Base-by-base conservation (phyloP, 2,888 invertebrate genomes). In the Platypus cylindrus region DNA sequence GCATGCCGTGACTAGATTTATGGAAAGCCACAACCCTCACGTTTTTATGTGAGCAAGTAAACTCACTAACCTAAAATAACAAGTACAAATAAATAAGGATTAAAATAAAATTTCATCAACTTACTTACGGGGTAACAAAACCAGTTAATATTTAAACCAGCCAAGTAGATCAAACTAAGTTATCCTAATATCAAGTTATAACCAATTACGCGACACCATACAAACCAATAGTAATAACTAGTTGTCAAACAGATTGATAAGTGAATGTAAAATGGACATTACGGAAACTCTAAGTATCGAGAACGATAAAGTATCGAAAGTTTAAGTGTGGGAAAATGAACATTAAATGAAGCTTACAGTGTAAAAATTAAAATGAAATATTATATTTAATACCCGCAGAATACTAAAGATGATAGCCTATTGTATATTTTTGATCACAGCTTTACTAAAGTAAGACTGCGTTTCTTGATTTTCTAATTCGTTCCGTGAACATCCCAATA, bases 251-350 rank as follows among this genome's bases (percentile, higher is more conserved):
- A 25, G 71, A 73, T 47, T 98, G 98, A 98, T 77, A 75, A 58
- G 97, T 95, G 7, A 75, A 73, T 45, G 71, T 81, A 48, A 97
- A 95, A 62, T 98, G 98, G 98, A 93, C 87, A 13, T 61, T 83
- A 50, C 80, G 87, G 68, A 78, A 89, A 58, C 69, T 99, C 52
- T n/a, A n/a, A n/a, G n/a, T n/a, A n/a, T 73, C 79, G 32, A 93
- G 91, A 64, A 97, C 97, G 59, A 99, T 95, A 64, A 73, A 97
- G 37, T 98, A 98, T 67, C 97, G 98, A 71, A 91, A 90, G 65
- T 98, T 99, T 64, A 98, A 98, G 66, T 97, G 97, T 60, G 98
- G 98, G 3, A 98, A 98, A 66, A 98, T 98, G 63, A 95, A 98
- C 68, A n/a, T n/a, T n/a, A n/a, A n/a, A n/a, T n/a, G 94, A 97